phyloP scores from a whole-genome alignment of 2,113 vertebrate species.

The Microcebus murinus region DNA sequence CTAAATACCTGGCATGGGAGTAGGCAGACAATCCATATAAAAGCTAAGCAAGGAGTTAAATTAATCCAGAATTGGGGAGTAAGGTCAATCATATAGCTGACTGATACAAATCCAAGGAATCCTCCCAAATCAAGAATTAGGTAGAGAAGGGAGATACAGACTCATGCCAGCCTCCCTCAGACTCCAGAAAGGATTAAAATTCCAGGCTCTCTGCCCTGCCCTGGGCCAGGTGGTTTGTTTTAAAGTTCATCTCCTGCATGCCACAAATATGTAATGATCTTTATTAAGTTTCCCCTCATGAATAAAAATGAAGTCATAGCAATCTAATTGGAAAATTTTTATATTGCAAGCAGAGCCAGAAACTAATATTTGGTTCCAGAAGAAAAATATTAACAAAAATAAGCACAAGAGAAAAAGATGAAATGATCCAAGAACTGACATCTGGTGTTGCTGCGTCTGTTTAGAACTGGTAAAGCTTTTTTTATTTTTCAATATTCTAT shows the following conservation, averaged over 20 bases:
- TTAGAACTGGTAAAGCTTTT: neutral
- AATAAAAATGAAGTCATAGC: constrained; percentile 72
- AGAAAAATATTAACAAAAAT: constrained; percentile 74
- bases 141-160: neutral
- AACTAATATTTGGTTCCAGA: constrained; percentile 58
- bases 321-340: constrained; percentile 72
- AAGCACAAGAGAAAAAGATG: constrained; percentile 37
- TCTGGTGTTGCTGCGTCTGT: constrained; percentile 37
- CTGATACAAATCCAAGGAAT: neutral
- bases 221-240: constrained; percentile 31
- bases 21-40: neutral
- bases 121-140: neutral
- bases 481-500: neutral
- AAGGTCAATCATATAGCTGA: neutral
- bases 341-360: constrained; percentile 61
- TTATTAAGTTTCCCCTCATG: constrained; percentile 66
- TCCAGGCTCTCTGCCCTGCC: neutral
- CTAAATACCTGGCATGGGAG: neutral
- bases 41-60: neutral
- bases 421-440: constrained; percentile 52
- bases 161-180: neutral
- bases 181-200: neutral
- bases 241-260: neutral
- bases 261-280: neutral
- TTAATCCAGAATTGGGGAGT: neutral